phyloP scores from a whole-genome alignment of 2,888 invertebrate species.

The Drosophila acutilabella region DNA sequence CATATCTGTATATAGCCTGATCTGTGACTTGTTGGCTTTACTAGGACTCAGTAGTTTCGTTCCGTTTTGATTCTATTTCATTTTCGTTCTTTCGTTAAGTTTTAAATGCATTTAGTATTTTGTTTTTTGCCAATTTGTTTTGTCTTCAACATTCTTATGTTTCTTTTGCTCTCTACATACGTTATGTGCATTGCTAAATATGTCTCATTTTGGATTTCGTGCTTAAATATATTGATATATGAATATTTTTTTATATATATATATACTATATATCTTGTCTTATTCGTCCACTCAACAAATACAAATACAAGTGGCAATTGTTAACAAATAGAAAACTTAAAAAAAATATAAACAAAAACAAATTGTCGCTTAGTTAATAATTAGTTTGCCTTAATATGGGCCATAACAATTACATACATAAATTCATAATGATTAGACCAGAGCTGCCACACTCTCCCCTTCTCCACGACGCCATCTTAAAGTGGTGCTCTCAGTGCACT shows the following conservation, averaged over 20 bases:
- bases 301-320: slow-evolving; percentile 54
- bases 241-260: slow-evolving; percentile 40
- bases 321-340: slow-evolving; percentile 55
- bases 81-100: slow-evolving; percentile 31
- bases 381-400: slow-evolving; percentile 34
- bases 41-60: slow-evolving; percentile 63
- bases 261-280: slow-evolving; percentile 28
- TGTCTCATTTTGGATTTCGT: slow-evolving; percentile 62
- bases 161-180: slow-evolving; percentile 49
- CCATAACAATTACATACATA: slow-evolving; percentile 51
- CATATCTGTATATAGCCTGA: slow-evolving; percentile 18
- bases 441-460: background rate
- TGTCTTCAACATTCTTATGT: slow-evolving; percentile 52
- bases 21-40: slow-evolving; percentile 53
- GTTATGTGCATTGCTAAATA: slow-evolving; percentile 64
- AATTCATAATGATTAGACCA: slow-evolving; percentile 53
- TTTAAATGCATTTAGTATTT: slow-evolving; percentile 54
- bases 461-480: too few relatives aligned
- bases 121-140: slow-evolving; percentile 24
- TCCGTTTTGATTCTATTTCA: slow-evolving; percentile 37
- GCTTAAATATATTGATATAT: slow-evolving; percentile 74
- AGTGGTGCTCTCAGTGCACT: too few relatives aligned
- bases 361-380: slow-evolving; percentile 16
- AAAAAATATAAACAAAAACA: slow-evolving; percentile 40
- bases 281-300: slow-evolving; percentile 47